Evolutionary conservation across 30 jellyfish, hydroid and myxozoan species (phyloP).

Genomic region (Hydra vulgaris): DNA sequence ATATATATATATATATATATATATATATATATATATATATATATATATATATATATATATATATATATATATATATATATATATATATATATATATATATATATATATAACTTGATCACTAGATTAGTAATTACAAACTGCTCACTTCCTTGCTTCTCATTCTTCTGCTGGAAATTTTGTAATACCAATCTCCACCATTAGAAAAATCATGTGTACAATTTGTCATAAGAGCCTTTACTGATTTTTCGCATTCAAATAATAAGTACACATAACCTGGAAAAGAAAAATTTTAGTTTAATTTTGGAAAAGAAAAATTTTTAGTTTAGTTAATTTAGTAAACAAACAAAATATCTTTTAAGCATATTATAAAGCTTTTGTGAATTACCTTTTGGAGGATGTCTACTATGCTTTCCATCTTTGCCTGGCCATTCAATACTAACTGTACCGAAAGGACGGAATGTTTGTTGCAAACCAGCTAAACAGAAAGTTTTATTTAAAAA

Average conservation of each 20-base stretch:
- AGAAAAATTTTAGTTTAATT: too few species aligned
- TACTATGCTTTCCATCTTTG: slow-evolving; percentile 54
- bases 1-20: too few species aligned
- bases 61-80: too few species aligned
- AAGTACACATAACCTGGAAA: slow-evolving; percentile 30
- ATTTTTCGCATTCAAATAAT: slow-evolving; percentile 72
- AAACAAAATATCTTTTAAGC: too few species aligned
- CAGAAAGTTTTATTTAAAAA: not conserved
- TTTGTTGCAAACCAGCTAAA: slow-evolving; percentile 71
- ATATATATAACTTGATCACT: not conserved
- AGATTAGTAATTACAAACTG: not conserved
- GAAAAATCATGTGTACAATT: slow-evolving; percentile 81
- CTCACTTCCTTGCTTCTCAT: slow-evolving; percentile 69
- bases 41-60: too few species aligned
- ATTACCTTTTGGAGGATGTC: slow-evolving; percentile 92
- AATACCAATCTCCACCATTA: slow-evolving; percentile 85
- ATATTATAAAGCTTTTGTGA: too few species aligned
- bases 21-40: too few species aligned
- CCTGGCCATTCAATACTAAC: slow-evolving; percentile 92
- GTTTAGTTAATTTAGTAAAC: too few species aligned
- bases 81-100: too few species aligned
- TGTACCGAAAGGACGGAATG: slow-evolving; percentile 66
- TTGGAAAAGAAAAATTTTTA: too few species aligned
- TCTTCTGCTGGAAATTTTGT: slow-evolving; percentile 65
- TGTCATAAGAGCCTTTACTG: slow-evolving; percentile 60